phyloP scores from a whole-genome alignment of 2,888 invertebrate species.

The Volucella bombylans region DNA sequence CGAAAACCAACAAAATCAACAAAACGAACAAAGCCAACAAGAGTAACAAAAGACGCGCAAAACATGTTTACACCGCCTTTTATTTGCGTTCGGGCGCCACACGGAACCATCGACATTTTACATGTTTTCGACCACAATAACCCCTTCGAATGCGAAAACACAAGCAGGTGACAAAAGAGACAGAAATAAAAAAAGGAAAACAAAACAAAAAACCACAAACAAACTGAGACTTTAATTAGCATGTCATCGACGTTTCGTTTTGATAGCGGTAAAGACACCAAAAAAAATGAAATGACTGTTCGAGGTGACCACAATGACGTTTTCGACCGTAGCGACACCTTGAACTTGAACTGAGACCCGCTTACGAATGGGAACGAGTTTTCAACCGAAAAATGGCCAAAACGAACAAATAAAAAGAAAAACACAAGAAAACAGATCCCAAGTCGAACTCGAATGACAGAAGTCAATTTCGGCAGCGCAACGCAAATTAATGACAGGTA shows the following conservation, averaged over 20 bases:
- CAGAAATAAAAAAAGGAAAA: slow-evolving; percentile 2
- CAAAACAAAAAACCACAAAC: background rate
- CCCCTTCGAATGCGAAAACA: slow-evolving; percentile 40
- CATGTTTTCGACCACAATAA: slow-evolving; percentile 54
- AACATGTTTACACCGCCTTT: slow-evolving; percentile 67
- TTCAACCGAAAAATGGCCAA: slow-evolving; percentile 4
- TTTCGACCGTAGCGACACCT: slow-evolving; percentile 42
- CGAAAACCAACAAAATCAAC: background rate
- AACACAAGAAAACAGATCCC: background rate
- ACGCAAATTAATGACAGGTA: slow-evolving; percentile 56
- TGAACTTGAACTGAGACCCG: slow-evolving; percentile 45
- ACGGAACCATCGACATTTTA: slow-evolving; percentile 45
- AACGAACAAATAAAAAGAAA: slow-evolving; percentile 10
- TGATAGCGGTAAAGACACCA: slow-evolving; percentile 25
- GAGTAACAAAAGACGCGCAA: slow-evolving; percentile 35
- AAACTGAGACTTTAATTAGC: slow-evolving; percentile 58
- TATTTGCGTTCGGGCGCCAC: slow-evolving; percentile 68
- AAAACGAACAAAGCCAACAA: background rate
- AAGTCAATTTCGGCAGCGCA: slow-evolving; percentile 5
- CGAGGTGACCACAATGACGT: slow-evolving; percentile 34
- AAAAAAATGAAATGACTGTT: slow-evolving; percentile 18
- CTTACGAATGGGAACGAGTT: slow-evolving; percentile 5
- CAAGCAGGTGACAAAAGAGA: slow-evolving; percentile 28
- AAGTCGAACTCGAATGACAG: slow-evolving; percentile 14
- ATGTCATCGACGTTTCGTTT: slow-evolving; percentile 62